A percentile compares a stretch with the other conserved stretches of the same genome.
These are phyloP conservation scores for Scaptomyza parva DNA, from an alignment of 2,888 invertebrate genomes.

Conservation along the genomic window DNA sequence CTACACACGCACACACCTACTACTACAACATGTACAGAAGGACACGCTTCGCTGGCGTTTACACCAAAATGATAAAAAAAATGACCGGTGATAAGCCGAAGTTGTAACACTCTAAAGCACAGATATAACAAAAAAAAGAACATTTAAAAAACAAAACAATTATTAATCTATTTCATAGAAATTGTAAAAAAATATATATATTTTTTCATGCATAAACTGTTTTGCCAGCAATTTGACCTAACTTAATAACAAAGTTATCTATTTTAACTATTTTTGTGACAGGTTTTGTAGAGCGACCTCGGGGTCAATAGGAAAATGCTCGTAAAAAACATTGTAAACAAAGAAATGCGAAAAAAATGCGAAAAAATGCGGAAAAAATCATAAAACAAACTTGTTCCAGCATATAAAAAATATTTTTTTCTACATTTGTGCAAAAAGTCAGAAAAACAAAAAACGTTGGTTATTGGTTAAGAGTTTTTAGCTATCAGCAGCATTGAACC, in stretches of 20 bases:
- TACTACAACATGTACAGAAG: slow-evolving; percentile 1
- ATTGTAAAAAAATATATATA: background rate
- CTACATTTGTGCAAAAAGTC: slow-evolving; percentile 44
- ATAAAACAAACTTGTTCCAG: slow-evolving; percentile 61
- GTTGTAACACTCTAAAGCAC: too few relatives aligned
- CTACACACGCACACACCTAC: background rate
- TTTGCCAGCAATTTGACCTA: background rate
- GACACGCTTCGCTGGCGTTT: slow-evolving; percentile 42
- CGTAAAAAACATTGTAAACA: slow-evolving; percentile 56
- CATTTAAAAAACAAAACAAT: too few relatives aligned
- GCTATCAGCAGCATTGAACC: slow-evolving; percentile 31
- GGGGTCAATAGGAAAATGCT: slow-evolving; percentile 40
- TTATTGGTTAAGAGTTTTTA: slow-evolving; percentile 27
- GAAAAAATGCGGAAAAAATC: slow-evolving; percentile 17
- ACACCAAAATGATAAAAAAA: slow-evolving; percentile 24
- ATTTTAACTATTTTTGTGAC: slow-evolving; percentile 37
- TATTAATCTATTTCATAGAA: background rate
- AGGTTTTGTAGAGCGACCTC: slow-evolving; percentile 21
- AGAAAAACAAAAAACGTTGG: slow-evolving; percentile 57
- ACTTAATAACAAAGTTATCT: slow-evolving; percentile 21
- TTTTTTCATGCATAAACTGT: background rate
- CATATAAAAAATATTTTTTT: slow-evolving; percentile 48
- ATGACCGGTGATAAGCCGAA: background rate
- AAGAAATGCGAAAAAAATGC: slow-evolving; percentile 26
- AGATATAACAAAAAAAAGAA: background rate